Conservation (phyloP, 2,888 invertebrate genomes). For the Tetragonula carbonaria region DNA sequence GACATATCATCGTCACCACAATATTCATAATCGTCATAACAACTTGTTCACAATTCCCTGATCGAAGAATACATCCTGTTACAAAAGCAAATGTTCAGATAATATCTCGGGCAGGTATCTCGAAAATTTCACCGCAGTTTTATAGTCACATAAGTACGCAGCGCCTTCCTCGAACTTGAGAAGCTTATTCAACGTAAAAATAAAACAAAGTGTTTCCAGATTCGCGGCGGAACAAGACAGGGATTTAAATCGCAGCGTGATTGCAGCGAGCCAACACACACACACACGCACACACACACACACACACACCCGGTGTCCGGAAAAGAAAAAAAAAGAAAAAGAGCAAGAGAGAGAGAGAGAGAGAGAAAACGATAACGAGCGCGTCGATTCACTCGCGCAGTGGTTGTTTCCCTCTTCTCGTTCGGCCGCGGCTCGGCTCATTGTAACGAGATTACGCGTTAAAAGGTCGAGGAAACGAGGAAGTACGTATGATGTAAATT, state of each 20-base stretch:
- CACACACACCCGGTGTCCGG: not conserved
- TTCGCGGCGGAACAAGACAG: not conserved
- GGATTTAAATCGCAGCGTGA: not conserved
- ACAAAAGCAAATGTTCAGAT: too few relatives aligned
- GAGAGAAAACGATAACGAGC: slow-evolving; percentile 33
- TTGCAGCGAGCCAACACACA: not conserved
- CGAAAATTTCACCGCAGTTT: not conserved
- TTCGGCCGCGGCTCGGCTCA: slow-evolving; percentile 28
- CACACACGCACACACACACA: too few relatives aligned
- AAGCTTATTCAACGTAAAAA: not conserved
- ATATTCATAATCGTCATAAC: not conserved
- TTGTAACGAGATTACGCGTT: slow-evolving; percentile 70
- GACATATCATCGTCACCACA: not conserved
- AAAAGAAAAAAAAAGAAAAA: not conserved
- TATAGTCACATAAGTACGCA: not conserved
- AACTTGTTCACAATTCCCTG: too few relatives aligned
- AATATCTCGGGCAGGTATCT: not conserved
- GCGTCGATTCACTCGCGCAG: slow-evolving; percentile 9
- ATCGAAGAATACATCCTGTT: too few relatives aligned
- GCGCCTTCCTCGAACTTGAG: fast-evolving
- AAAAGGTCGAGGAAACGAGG: slow-evolving; percentile 72
- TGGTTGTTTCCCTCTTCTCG: slow-evolving; percentile 22
- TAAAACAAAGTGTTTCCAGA: not conserved
- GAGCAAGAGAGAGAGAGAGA: not conserved
- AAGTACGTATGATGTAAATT: slow-evolving; percentile 71